Percentiles rank a stretch among this genome's conserved stretches.
These are phyloP conservation scores for Psittacula cyanocephala DNA, from an alignment of 2,113 vertebrate genomes.

Conservation along the genomic window DNA sequence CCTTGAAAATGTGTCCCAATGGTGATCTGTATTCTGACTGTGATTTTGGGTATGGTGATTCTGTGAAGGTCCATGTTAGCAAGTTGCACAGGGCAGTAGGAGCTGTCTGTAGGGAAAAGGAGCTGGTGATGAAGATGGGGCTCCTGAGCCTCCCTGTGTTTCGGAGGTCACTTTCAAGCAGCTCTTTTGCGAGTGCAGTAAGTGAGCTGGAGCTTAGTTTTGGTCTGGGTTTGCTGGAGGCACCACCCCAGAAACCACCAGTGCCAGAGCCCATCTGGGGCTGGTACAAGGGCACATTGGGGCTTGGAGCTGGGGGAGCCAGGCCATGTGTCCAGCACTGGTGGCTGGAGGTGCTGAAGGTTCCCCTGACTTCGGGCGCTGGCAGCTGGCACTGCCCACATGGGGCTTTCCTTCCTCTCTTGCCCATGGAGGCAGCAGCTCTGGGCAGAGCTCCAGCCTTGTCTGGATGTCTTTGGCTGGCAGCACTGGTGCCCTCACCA, in stretches of 20 bases:
- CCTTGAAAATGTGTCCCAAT: neutral
- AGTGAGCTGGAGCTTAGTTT: neutral
- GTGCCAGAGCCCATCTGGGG: neutral
- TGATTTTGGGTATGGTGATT: neutral
- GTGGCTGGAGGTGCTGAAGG: neutral
- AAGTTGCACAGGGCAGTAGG: neutral
- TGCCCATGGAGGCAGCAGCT: neutral
- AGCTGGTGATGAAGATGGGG: neutral
- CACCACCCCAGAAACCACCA: neutral
- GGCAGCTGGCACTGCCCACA: accelerated
- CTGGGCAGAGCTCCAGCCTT: neutral
- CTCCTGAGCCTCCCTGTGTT: neutral
- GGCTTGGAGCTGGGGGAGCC: neutral
- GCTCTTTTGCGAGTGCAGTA: neutral
- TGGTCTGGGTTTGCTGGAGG: neutral
- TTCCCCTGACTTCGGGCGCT: neutral
- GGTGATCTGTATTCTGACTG: accelerated
- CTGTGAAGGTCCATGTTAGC: neutral
- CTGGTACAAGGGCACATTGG: neutral
- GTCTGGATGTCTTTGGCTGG: neutral
- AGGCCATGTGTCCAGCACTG: neutral
- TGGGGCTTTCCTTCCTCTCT: neutral
- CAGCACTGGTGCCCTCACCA: neutral
- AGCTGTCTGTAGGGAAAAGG: neutral
- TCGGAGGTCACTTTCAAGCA: neutral